Base-by-base conservation (phyloP, 2,888 invertebrate species). In the Acleris holmiana region DNA sequence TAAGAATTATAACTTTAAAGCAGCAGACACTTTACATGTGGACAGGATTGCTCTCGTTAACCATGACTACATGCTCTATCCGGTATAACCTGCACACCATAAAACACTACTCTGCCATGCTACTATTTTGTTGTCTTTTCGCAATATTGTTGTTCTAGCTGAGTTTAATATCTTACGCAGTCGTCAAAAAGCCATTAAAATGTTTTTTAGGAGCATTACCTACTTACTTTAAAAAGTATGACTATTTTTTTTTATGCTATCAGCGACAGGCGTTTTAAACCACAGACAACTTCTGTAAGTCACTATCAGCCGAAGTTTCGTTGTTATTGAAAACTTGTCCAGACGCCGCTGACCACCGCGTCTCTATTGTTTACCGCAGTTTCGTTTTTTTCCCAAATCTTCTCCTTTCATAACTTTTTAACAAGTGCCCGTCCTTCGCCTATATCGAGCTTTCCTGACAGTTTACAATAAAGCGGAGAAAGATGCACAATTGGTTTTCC, bases 311-410 rank as follows among this genome's bases (percentile, higher is more conserved):
- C 73, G 71, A 73, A 76, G 74, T 78, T 77, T 75, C 72, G 72
- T 78, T 76, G 72, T 78, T 76, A 82, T 80, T 79, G 82, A 80
- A 84, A 84, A 83, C 77, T 84, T 84, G 76, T 78, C 66, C 73
- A 72, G 71, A 69, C 74, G 76, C 75, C 74, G 76, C 74, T 73
- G 73, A 75, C 76, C 73, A 65, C 53, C 66, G 73, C 74, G 69
- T 68, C 68, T 69, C 77, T 78, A 82, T 86, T 85, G 82, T 86
- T 80, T 82, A 74, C 76, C 66, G 74, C 74, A 75, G 74, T 77
- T 78, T 78, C 67, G 74, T 74, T 83, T 82, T 82, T 82, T 76
- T 67, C 63, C 68, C 72, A 76, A 82, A 79, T 77, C 76, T 78
- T 68, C 69, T 73, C 75, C 74, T 78, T 83, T 82, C 74, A 77